Percentiles rank a stretch among this genome's conserved stretches.
phyloP scores from a whole-genome alignment of 2,113 vertebrate species.

The Acrocephalus arundinaceus region DNA sequence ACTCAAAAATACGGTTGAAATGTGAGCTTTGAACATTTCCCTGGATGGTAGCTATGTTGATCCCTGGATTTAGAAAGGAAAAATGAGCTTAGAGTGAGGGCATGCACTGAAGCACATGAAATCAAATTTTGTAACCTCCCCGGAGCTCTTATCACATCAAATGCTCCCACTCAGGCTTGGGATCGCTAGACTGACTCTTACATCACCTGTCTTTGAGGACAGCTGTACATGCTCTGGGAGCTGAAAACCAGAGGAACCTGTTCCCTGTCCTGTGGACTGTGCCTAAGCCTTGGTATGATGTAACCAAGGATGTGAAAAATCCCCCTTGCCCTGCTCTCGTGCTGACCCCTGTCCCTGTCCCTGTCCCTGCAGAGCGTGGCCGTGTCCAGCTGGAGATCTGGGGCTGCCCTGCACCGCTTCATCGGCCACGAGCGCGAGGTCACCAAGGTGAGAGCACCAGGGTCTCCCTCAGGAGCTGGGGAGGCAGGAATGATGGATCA shows the following conservation, averaged over 20 bases:
- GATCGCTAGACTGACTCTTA: not conserved
- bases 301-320: not conserved
- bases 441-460: slow-evolving; percentile 83
- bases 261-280: not conserved
- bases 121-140: not conserved
- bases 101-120: not conserved
- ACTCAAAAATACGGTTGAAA: not conserved
- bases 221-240: not conserved
- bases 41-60: accelerated
- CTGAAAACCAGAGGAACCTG: not conserved
- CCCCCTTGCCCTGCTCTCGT: not conserved
- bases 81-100: not conserved
- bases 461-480: not conserved
- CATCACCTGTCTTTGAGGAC: not conserved
- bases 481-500: not conserved
- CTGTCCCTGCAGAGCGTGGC: not conserved
- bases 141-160: not conserved
- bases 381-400: slow-evolving; percentile 89
- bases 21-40: not conserved
- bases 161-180: not conserved
- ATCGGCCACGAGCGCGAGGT: slow-evolving; percentile 87
- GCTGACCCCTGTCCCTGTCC: not conserved
- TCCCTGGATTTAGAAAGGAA: not conserved
- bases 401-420: slow-evolving; percentile 81
- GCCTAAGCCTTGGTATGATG: accelerated